Evolutionary conservation across 92 coral and sea anemone species (phyloP).

Genomic region (Parazoanthus atlanticus): DNA sequence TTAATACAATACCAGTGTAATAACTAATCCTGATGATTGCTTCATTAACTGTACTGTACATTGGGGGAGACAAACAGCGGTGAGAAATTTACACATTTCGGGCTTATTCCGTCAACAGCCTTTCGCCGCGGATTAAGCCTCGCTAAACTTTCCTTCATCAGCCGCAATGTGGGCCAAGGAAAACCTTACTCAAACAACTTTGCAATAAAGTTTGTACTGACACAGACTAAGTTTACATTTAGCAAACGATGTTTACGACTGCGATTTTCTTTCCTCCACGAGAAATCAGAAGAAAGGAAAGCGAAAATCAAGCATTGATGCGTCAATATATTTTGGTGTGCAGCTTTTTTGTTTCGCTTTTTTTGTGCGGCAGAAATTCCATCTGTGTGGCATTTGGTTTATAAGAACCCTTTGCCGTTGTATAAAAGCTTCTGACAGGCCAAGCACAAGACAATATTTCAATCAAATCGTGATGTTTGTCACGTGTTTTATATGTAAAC

Average conservation of each 20-base stretch:
- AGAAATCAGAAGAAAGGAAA: neutral
- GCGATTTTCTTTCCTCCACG: neutral
- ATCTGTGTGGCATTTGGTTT: conserved; percentile 37
- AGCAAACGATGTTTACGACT: neutral
- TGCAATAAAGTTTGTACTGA: neutral
- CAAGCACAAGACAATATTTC: conserved; percentile 22
- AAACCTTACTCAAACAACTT: conserved; percentile 10
- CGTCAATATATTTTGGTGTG: too few species aligned
- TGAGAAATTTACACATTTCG: conserved; percentile 38
- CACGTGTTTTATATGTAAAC: conserved; percentile 34
- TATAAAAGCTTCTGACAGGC: neutral
- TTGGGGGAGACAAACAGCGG: conserved; percentile 31
- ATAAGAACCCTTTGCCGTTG: neutral
- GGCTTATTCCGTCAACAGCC: conserved; percentile 38
- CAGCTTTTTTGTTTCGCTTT: neutral
- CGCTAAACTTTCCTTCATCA: neutral
- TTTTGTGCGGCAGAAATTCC: neutral
- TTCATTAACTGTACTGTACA: conserved; percentile 47
- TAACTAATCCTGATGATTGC: conserved; percentile 39
- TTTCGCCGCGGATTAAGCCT: conserved; percentile 32
- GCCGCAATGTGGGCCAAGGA: neutral
- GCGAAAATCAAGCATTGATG: neutral
- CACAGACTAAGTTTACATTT: neutral
- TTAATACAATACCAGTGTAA: conserved; percentile 39
- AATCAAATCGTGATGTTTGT: conserved; percentile 22